These are phyloP conservation scores for Hofmannophila pseudospretella DNA, from an alignment of 2,888 invertebrate genomes.

Conservation along the genomic window DNA sequence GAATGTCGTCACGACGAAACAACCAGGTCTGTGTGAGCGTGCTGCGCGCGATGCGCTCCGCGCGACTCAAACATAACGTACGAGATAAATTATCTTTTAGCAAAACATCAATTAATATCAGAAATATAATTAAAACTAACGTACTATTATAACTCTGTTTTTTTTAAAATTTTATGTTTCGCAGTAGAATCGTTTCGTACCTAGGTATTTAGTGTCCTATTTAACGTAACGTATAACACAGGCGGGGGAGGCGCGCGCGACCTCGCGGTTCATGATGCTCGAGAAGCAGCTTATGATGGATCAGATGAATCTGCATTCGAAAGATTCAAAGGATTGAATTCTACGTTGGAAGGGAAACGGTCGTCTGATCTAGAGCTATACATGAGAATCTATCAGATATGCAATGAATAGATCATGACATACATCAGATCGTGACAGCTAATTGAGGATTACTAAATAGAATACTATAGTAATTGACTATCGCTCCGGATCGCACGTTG, in stretches of 20 bases:
- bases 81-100: constrained; percentile 71
- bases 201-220: constrained; percentile 54
- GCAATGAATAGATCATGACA: too few relatives aligned
- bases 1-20: constrained; percentile 27
- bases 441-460: constrained; percentile 25
- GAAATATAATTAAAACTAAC: constrained; percentile 76
- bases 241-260: constrained; percentile 45
- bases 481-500: constrained; percentile 21
- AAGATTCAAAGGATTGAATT: too few relatives aligned
- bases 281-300: neutral
- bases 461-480: constrained; percentile 72
- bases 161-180: constrained; percentile 44
- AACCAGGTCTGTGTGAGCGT: constrained; percentile 25
- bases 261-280: constrained; percentile 30
- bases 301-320: too few relatives aligned
- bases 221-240: constrained; percentile 34
- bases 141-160: constrained; percentile 71
- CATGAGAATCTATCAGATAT: too few relatives aligned
- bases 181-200: constrained; percentile 58
- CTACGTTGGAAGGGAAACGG: too few relatives aligned
- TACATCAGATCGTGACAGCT: constrained; percentile 42
- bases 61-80: constrained; percentile 60
- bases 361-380: too few relatives aligned
- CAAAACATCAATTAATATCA: constrained; percentile 76
- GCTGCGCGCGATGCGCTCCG: constrained; percentile 32